These are phyloP conservation scores for Neogale vison DNA, from an alignment of 2,113 vertebrate genomes.

Conservation along the genomic window DNA sequence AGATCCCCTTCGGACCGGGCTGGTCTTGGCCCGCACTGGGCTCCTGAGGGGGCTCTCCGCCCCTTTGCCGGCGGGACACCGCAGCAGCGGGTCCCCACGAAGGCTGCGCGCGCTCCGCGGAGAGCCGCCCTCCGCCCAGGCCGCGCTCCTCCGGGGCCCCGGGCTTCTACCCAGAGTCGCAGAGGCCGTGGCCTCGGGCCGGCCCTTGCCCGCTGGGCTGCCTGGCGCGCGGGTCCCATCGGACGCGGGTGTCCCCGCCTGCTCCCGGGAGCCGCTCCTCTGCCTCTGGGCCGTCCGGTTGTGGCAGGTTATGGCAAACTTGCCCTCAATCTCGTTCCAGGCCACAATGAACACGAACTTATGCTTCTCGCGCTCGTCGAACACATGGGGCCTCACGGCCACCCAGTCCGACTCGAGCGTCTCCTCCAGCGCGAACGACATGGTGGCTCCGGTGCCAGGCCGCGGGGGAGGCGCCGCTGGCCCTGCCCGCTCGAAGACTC, in stretches of 20 bases:
- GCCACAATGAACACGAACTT: conserved; percentile 98
- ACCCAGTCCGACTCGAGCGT: conserved; percentile 96
- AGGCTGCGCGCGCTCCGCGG: conserved; percentile 44
- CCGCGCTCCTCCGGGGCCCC: conserved; percentile 60
- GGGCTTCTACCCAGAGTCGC: conserved; percentile 56
- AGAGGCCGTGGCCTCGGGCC: conserved; percentile 12
- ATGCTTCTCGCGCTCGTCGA: conserved; percentile 95
- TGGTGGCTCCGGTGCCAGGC: conserved; percentile 69
- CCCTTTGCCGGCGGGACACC: conserved; percentile 55
- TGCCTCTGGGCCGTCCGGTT: conserved; percentile 94
- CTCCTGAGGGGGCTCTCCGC: conserved; percentile 60
- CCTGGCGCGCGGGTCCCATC: conserved; percentile 45
- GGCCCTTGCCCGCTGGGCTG: conserved; percentile 51
- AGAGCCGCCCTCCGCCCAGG: conserved; percentile 70
- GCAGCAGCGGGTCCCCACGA: conserved; percentile 43
- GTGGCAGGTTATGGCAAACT: conserved; percentile 98
- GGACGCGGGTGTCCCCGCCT: neutral
- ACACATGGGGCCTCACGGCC: conserved; percentile 93
- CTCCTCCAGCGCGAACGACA: conserved; percentile 94
- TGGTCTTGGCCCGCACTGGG: conserved; percentile 63
- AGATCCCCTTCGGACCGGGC: conserved; percentile 49
- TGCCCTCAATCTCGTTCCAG: conserved; percentile 97
- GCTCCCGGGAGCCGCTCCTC: conserved; percentile 88
- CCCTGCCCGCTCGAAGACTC: neutral
- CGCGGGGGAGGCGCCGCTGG: conserved; percentile 23